Percentiles rank a stretch among this genome's conserved stretches.
phyloP scores from a whole-genome alignment of 2,113 vertebrate species.

The Balaenoptera acutorostrata region DNA sequence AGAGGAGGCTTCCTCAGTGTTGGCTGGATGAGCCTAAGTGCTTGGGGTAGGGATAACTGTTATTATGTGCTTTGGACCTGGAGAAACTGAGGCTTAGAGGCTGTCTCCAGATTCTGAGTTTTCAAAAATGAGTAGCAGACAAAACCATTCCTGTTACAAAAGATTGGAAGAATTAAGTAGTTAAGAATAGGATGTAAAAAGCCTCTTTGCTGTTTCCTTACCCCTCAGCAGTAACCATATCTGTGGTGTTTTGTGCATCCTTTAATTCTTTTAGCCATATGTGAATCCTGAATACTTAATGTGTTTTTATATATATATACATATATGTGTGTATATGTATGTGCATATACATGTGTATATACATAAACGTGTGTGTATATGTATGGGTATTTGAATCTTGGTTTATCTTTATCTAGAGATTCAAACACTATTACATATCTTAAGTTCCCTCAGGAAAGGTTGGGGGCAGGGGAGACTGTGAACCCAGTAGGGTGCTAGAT shows the following conservation, averaged over 20 bases:
- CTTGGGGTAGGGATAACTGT: neutral
- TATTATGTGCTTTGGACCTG: neutral
- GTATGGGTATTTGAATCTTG: neutral
- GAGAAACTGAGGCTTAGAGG: neutral
- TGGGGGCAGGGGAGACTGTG: neutral
- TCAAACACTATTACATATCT: neutral
- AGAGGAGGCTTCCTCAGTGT: neutral
- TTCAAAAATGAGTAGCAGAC: neutral
- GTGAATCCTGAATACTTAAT: neutral
- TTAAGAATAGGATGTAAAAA: neutral
- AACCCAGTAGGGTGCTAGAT: neutral
- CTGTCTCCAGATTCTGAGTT: neutral
- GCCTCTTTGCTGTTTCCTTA: neutral
- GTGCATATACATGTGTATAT: neutral
- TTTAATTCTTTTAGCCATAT: neutral
- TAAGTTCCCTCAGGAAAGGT: neutral
- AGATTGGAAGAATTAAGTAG: neutral
- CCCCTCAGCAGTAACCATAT: neutral
- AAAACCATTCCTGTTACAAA: neutral
- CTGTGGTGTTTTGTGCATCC: neutral
- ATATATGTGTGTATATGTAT: fast-evolving
- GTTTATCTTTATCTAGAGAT: neutral
- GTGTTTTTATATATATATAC: fast-evolving
- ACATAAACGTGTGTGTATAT: fast-evolving
- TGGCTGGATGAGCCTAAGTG: neutral